Evolutionary conservation across 2,113 vertebrate species (phyloP).

Genomic region (Epinephelus cyanopodus): DNA sequence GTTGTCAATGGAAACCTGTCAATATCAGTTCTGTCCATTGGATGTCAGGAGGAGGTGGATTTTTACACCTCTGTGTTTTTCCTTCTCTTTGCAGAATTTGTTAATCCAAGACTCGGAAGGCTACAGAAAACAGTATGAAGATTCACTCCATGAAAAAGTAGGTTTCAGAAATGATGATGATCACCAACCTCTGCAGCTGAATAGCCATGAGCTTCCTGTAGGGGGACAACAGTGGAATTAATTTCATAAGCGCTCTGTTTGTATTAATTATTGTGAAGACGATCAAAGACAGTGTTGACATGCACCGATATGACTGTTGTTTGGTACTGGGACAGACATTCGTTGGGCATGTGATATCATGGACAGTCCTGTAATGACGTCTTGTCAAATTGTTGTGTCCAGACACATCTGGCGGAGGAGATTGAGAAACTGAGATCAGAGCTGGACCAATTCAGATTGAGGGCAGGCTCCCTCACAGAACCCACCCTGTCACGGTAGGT

Average conservation of each 20-base stretch:
- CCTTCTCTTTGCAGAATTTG: constrained; percentile 88
- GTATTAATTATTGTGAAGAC: neutral
- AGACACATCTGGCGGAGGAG: constrained; percentile 96
- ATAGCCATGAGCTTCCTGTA: constrained; percentile 43
- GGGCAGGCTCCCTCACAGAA: constrained; percentile 95
- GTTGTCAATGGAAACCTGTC: neutral
- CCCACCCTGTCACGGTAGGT: constrained; percentile 93
- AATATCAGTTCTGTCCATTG: neutral
- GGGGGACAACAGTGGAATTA: constrained; percentile 5
- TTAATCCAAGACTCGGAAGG: constrained; percentile 97
- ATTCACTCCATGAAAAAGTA: constrained; percentile 98
- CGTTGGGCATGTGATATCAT: neutral
- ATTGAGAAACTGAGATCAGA: constrained; percentile 95
- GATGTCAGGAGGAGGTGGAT: neutral
- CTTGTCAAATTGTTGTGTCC: constrained; percentile 43
- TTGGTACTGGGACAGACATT: constrained; percentile 3
- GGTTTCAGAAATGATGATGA: constrained; percentile 14
- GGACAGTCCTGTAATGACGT: neutral
- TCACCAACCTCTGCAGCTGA: constrained; percentile 27
- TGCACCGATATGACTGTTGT: neutral
- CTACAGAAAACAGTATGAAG: constrained; percentile 98
- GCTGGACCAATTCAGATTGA: constrained; percentile 94
- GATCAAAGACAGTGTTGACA: neutral
- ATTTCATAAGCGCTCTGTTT: constrained; percentile 8
- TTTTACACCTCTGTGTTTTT: neutral